Percentiles rank a stretch among this genome's conserved stretches.
phyloP scores from a whole-genome alignment of 2,797 vertebrate species.

The Labeo calbasu region DNA sequence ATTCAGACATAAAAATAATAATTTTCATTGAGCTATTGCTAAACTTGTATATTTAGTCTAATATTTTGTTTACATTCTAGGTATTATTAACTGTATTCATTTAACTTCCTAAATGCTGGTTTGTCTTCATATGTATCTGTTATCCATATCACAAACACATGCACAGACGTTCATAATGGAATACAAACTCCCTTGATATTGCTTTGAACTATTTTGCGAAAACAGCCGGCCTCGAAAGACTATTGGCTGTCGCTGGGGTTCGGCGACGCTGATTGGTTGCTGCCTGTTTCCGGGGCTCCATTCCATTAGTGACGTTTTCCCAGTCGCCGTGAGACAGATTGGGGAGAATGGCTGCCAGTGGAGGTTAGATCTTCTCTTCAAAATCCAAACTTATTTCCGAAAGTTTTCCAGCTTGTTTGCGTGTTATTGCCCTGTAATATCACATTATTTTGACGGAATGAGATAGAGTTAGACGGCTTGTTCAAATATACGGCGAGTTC shows the following conservation, averaged over 20 bases:
- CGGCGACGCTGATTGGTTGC: slow-evolving; percentile 70
- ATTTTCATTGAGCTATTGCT: neutral
- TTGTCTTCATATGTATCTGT: neutral
- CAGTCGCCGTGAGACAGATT: slow-evolving; percentile 75
- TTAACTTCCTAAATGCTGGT: neutral
- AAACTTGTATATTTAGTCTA: neutral
- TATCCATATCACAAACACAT: neutral
- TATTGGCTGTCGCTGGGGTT: slow-evolving; percentile 68
- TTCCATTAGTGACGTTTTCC: slow-evolving; percentile 72
- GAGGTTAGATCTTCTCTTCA: slow-evolving; percentile 79
- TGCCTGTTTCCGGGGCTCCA: slow-evolving; percentile 79
- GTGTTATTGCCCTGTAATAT: neutral
- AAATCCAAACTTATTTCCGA: slow-evolving; percentile 57
- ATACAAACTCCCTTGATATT: neutral
- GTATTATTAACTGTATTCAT: neutral
- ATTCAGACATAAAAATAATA: neutral
- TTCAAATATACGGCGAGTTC: neutral
- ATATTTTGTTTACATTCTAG: neutral
- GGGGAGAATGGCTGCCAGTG: slow-evolving; percentile 88
- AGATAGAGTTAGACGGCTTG: neutral
- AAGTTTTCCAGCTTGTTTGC: slow-evolving; percentile 53
- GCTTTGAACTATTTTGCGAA: slow-evolving; percentile 9
- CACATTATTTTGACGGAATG: neutral
- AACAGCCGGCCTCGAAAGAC: slow-evolving; percentile 8
- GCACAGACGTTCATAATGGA: neutral